Base-by-base conservation (phyloP, 1,140 invertebrate species). In the Heliconius himera region DNA sequence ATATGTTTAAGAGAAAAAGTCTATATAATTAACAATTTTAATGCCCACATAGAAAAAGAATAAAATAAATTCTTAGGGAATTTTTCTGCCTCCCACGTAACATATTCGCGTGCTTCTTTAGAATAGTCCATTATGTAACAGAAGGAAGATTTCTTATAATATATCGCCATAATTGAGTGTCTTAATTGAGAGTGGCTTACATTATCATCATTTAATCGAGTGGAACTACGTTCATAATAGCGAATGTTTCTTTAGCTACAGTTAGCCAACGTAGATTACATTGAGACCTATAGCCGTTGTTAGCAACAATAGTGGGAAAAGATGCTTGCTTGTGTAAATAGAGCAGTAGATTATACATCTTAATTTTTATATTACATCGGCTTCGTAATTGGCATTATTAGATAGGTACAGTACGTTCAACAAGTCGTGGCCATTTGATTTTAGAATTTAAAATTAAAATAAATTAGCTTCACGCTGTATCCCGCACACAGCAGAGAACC, bases 211-310 rank as follows among this genome's bases (percentile, higher is more conserved):
- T 76, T 77, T 72, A 81, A 79, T 78, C 74, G 75, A 75, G 70
- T 79, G 73, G 76, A 83, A 81, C 56, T 78, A 73, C 54, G 8
- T 56, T 5, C 33, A 73, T 80, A 76, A 76, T 80, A 71, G 77
- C 46, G 66, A 73, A 72, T 41, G 56, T 78, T 73, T 74, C 26
- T 66, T 72, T 29, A 66, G 33, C 20, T 46, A 80, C 73, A 81
- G 73, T 76, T 80, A 76, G 49, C 71, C 29, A 66, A n/a, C 9
- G 33, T 29, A 41, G 79, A 76, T 78, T 74, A 70, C 72, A 56
- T 70, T 78, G 46, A 78, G 54, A 76, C 60, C 74, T 70, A 70
- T 3, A 38, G 74, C n/a, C 38, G 54, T 66, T 66, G 54, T 66
- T 66, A 18, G 36, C 51, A 56, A 74, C 72, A 77, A 70, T 70